Base-by-base conservation (phyloP, 2,113 vertebrate species). In the Limanda limanda region DNA sequence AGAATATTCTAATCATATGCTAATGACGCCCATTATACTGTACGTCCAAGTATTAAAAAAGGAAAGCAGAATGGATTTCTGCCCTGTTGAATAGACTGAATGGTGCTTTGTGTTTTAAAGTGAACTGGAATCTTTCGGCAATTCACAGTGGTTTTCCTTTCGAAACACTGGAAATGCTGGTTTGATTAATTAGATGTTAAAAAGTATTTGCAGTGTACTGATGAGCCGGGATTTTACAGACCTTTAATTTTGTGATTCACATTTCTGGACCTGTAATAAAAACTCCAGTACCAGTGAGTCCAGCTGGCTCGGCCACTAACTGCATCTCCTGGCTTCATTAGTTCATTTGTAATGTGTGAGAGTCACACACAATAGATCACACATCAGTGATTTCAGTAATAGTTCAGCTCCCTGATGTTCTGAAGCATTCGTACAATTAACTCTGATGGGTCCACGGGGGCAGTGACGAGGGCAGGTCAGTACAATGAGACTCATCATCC, bases 171-270 rank as follows among this genome's bases (percentile, higher is more conserved):
- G 76, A 24, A 51, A 48, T 48, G 14, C 13, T 0, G 45, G 64
- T 79, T 86, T 88, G 78, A 83, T 80, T 82, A 62, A 74, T 76
- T 68, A 42, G 35, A 55, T 18, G 45, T 54, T 62, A 37, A 60
- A 40, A 68, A 65, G 18, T 56, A 55, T 63, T 64, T 79, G 15
- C 31, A 35, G 6, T 31, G 5, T 31, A 31, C 7, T 31, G 6
- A 31, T 31, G 31, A 31, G 6, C 31, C 6, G 6, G 31, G 31
- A 31, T 31, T 31, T 31, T 31, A 6, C 31, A 75, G 47, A 60
- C 42, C 25, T 73, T 76, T 73, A 51, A 81, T 74, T 57, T 61
- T 27, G 67, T 25, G 40, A 55, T 58, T 61, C 40, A 72, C 65
- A 23, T 86, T 51, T 76, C 23, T 67, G 62, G 31, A 74, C 35